A percentile compares a stretch with the other conserved stretches of the same genome.
Evolutionary conservation across 2,888 invertebrate species (phyloP).

Genomic region (Strigamia maritima): DNA sequence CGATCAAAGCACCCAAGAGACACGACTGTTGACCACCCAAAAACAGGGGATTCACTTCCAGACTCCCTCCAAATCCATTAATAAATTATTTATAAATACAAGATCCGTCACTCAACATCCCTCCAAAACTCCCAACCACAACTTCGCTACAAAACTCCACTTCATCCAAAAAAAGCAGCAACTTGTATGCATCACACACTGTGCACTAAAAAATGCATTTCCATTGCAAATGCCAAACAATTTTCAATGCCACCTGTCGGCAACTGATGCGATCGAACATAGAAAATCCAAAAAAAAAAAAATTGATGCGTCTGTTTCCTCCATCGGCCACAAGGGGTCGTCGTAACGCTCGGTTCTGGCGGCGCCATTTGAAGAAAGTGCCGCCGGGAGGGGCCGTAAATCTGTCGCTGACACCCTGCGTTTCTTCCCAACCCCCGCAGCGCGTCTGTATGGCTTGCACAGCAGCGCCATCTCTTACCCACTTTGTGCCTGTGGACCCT

Average conservation of each 20-base stretch:
- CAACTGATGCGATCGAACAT: neutral
- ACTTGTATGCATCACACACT: neutral
- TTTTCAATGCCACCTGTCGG: neutral
- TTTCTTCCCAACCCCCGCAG: neutral
- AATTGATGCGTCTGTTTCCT: neutral
- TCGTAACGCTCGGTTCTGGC: neutral
- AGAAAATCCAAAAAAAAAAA: neutral
- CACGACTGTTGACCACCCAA: neutral
- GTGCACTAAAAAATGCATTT: neutral
- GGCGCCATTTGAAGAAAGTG: neutral
- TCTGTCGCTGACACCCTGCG: neutral
- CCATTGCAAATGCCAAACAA: neutral
- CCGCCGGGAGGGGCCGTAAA: neutral
- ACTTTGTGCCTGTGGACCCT: neutral
- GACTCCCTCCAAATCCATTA: neutral
- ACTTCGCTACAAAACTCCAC: too few species aligned
- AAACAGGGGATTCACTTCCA: neutral
- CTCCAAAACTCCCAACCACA: too few species aligned
- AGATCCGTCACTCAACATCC: neutral
- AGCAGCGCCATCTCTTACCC: neutral
- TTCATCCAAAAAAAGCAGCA: neutral
- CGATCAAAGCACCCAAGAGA: neutral
- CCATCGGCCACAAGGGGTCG: neutral
- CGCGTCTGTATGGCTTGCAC: neutral
- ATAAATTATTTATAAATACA: neutral